Conservation (phyloP, 1,140 invertebrate species). For the Heliconius himera region DNA sequence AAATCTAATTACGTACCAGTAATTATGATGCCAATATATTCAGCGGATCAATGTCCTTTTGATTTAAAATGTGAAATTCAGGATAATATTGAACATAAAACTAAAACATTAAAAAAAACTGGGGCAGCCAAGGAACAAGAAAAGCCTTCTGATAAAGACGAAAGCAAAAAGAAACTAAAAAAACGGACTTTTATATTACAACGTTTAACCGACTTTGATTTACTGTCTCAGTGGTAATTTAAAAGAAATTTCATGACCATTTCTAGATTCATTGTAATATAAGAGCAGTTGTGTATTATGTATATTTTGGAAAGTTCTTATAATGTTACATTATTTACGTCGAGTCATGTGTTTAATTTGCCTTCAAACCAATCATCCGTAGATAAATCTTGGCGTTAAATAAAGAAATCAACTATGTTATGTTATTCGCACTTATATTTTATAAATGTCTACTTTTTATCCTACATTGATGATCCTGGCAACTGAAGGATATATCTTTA, state of each 20-base stretch:
- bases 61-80: conserved; percentile 65
- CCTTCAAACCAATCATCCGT: background rate
- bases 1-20: conserved; percentile 67
- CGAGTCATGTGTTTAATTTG: background rate
- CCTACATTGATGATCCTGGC: too few species aligned
- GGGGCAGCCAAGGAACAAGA: conserved; percentile 30
- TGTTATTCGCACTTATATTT: too few species aligned
- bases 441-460: too few species aligned
- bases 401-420: too few species aligned
- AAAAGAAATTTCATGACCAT: background rate
- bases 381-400: too few species aligned
- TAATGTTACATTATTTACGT: background rate
- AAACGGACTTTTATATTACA: conserved; percentile 67
- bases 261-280: background rate
- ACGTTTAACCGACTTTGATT: conserved; percentile 68
- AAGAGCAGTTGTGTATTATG: background rate
- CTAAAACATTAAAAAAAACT: conserved; percentile 49
- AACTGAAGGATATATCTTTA: too few species aligned
- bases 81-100: conserved; percentile 55
- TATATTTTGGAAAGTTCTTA: background rate
- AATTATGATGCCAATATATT: conserved; percentile 72
- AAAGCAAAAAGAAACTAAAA: conserved; percentile 58
- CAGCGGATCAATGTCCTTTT: conserved; percentile 65
- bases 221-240: conserved; percentile 67
- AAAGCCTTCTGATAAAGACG: conserved; percentile 53